phyloP scores from a whole-genome alignment of 1,140 invertebrate genomes.

The Caenorhabditis briggsae region DNA sequence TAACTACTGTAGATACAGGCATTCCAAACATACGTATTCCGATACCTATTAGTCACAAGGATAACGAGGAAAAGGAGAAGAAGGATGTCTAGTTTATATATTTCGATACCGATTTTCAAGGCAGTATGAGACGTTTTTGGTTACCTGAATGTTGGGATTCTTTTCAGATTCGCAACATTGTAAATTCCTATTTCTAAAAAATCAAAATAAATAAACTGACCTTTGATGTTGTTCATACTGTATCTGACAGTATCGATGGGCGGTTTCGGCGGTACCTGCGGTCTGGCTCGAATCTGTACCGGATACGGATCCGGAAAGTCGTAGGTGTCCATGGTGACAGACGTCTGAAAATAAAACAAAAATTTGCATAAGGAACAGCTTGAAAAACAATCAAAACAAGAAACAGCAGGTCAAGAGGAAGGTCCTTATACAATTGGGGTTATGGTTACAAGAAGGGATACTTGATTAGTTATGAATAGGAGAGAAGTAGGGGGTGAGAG shows the following conservation, averaged over 20 bases:
- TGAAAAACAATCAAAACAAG: neutral
- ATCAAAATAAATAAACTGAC: constrained; percentile 74
- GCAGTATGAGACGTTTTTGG: neutral
- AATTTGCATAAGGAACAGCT: neutral
- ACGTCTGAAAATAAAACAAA: constrained; percentile 30
- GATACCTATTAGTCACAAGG: neutral
- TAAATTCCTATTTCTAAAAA: neutral
- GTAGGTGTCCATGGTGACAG: constrained; percentile 50
- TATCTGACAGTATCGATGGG: constrained; percentile 89
- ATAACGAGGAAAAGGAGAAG: neutral
- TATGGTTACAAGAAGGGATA: constrained; percentile 20
- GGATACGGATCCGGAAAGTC: constrained; percentile 50
- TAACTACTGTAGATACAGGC: constrained; percentile 5
- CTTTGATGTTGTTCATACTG: constrained; percentile 91
- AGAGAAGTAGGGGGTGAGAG: neutral
- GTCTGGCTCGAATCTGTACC: constrained; percentile 57
- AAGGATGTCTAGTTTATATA: neutral
- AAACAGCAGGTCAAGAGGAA: constrained; percentile 38
- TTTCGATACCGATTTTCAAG: constrained; percentile 14
- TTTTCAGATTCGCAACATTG: neutral
- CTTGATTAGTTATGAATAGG: constrained; percentile 45
- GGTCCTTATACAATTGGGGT: constrained; percentile 31
- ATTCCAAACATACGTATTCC: neutral
- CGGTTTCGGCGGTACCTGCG: constrained; percentile 78
- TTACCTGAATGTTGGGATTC: neutral